Conservation (phyloP, 2,888 invertebrate species). For the Clanis bilineata region DNA sequence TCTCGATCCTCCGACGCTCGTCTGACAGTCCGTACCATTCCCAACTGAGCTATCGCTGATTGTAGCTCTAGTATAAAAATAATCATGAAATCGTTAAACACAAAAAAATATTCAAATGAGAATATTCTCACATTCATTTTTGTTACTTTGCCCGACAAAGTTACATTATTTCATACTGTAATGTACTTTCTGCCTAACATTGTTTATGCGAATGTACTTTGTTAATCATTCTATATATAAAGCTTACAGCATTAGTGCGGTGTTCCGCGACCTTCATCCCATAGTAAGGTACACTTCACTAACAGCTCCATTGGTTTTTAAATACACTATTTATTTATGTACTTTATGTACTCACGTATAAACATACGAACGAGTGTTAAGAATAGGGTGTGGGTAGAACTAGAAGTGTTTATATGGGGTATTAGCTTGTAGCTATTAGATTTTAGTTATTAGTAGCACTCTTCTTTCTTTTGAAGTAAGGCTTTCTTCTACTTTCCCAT, state of each 20-base stretch:
- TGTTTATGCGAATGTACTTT: conserved; percentile 18
- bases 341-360: not conserved
- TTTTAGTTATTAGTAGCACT: no score
- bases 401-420: not conserved
- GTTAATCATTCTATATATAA: conserved; percentile 38
- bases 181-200: conserved; percentile 5
- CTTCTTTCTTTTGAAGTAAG: no score
- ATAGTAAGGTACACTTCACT: conserved; percentile 7
- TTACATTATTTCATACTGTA: not conserved
- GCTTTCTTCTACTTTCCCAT: no score
- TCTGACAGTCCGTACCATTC: no score
- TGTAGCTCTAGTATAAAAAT: no score
- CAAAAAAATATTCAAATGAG: no score
- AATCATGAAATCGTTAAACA: no score
- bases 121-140: no score
- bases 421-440: not conserved
- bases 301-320: not conserved
- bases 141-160: no score
- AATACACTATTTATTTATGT: not conserved
- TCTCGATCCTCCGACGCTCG: no score
- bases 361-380: not conserved
- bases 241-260: conserved; percentile 28
- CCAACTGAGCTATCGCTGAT: no score
- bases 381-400: not conserved
- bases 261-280: conserved; percentile 12